Evolutionary conservation across 2,888 invertebrate species (phyloP).

Genomic region (Cephus pulcher): DNA sequence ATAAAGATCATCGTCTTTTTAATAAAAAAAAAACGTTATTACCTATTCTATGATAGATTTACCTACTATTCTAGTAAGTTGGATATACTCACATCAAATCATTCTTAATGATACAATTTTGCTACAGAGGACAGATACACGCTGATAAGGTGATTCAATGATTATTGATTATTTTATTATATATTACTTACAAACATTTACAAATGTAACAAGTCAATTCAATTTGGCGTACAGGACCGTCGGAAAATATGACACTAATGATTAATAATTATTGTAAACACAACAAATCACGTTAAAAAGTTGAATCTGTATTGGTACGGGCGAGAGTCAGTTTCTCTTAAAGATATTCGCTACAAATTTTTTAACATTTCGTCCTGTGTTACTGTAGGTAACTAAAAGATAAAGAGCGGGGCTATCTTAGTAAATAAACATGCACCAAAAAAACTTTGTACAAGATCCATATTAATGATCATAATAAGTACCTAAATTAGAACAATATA

Average conservation of each 20-base stretch:
- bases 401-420: background rate
- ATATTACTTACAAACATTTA: slow-evolving; percentile 64
- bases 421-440: slow-evolving; percentile 28
- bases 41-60: background rate
- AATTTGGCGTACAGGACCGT: slow-evolving; percentile 61
- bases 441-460: slow-evolving; percentile 35
- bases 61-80: background rate
- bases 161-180: slow-evolving; percentile 60
- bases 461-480: slow-evolving; percentile 24
- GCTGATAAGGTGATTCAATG: slow-evolving; percentile 25
- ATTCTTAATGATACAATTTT: background rate
- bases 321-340: slow-evolving; percentile 14
- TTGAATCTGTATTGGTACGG: slow-evolving; percentile 1
- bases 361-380: background rate
- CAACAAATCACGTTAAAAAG: slow-evolving; percentile 10
- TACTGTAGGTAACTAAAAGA: background rate
- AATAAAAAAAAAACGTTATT: background rate
- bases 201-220: slow-evolving; percentile 64
- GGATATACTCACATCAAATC: background rate
- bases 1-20: background rate
- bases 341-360: background rate
- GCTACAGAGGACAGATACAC: background rate
- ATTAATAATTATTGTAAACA: slow-evolving; percentile 27
- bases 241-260: slow-evolving; percentile 51
- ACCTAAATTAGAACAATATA: slow-evolving; percentile 18